These are phyloP conservation scores for Cottoperca gobio DNA, from an alignment of 2,797 vertebrate species.

Conservation along the genomic window DNA sequence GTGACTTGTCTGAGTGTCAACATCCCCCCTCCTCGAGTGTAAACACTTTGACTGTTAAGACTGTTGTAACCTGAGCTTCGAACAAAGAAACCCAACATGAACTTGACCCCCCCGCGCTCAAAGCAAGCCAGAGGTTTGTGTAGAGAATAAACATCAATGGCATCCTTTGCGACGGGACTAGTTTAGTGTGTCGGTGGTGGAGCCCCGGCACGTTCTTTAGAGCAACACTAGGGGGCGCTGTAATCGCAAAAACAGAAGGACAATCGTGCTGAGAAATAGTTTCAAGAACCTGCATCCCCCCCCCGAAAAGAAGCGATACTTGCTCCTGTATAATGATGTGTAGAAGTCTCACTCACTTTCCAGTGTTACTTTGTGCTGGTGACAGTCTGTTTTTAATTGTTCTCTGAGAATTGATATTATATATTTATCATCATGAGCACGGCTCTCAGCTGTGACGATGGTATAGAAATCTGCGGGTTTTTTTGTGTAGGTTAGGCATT, in stretches of 20 bases:
- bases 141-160: not conserved
- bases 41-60: constrained; percentile 74
- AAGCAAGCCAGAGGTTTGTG: constrained; percentile 28
- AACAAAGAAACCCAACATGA: constrained; percentile 64
- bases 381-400: constrained; percentile 88
- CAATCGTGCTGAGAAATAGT: constrained; percentile 86
- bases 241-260: constrained; percentile 83
- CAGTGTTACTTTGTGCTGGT: constrained; percentile 94
- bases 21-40: constrained; percentile 17
- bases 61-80: constrained; percentile 76
- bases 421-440: constrained; percentile 74
- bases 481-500: constrained; percentile 83
- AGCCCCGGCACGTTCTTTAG: constrained; percentile 48
- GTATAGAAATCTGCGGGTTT: constrained; percentile 78
- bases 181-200: constrained; percentile 6
- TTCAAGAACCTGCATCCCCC: constrained; percentile 51
- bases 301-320: constrained; percentile 47
- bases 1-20: constrained; percentile 39
- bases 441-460: constrained; percentile 78
- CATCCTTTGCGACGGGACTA: constrained; percentile 4
- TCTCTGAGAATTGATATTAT: constrained; percentile 75
- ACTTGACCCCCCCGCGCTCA: not conserved
- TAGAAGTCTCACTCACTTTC: constrained; percentile 88
- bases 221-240: constrained; percentile 69
- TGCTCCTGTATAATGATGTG: constrained; percentile 88